phyloP scores from a whole-genome alignment of 92 coral and sea anemone species.

The Desmophyllum pertusum region DNA sequence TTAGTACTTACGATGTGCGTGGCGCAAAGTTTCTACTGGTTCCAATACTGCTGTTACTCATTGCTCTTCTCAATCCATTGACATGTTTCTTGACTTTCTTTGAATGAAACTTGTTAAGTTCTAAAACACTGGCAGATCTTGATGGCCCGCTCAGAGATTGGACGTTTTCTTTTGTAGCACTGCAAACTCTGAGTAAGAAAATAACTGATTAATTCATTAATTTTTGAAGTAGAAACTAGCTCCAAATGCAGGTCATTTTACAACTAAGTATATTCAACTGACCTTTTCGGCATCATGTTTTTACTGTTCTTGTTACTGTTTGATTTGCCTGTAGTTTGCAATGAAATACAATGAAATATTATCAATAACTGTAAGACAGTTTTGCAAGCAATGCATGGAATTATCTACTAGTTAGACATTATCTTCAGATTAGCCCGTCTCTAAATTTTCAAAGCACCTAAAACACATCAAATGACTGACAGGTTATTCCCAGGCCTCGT shows the following conservation, averaged over 20 bases:
- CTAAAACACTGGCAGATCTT: slow-evolving; percentile 18
- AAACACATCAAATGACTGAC: too few relatives aligned
- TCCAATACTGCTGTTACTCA: slow-evolving; percentile 50
- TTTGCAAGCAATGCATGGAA: neutral
- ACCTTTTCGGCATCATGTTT: slow-evolving; percentile 70
- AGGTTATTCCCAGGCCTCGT: too few relatives aligned
- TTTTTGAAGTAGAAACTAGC: neutral
- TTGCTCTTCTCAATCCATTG: slow-evolving; percentile 62
- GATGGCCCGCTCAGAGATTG: slow-evolving; percentile 5
- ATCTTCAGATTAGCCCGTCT: neutral
- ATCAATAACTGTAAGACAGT: neutral
- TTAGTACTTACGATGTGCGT: slow-evolving; percentile 72
- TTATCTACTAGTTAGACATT: neutral
- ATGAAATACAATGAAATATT: neutral
- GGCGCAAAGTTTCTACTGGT: slow-evolving; percentile 64
- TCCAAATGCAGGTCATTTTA: too few relatives aligned
- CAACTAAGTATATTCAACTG: neutral
- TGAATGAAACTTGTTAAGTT: slow-evolving; percentile 34
- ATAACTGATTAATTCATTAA: neutral
- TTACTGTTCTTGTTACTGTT: neutral
- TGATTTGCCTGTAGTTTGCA: slow-evolving; percentile 17
- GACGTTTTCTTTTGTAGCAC: slow-evolving; percentile 57
- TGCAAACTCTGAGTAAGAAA: slow-evolving; percentile 6
- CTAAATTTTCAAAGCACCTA: neutral
- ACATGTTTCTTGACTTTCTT: slow-evolving; percentile 69